Percentiles rank a stretch among this genome's conserved stretches.
Evolutionary conservation across 1,140 invertebrate species (phyloP).

Genomic region (Drosophila yakuba): DNA sequence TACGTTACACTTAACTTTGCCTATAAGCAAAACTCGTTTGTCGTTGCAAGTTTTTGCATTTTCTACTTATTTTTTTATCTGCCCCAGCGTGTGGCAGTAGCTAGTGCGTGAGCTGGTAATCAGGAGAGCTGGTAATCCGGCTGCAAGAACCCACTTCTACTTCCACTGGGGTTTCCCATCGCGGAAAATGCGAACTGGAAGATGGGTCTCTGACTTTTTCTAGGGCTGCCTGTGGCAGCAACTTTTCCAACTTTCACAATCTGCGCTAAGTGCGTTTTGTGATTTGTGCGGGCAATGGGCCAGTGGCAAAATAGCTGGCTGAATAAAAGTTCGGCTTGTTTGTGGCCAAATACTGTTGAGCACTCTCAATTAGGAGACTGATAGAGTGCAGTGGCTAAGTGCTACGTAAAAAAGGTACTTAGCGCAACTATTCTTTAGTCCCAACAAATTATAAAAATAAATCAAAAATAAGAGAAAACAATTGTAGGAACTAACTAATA

Average conservation of each 20-base stretch:
- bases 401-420: neutral
- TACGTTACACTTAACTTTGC: slow-evolving; percentile 67
- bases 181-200: slow-evolving; percentile 31
- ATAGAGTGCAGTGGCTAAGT: slow-evolving; percentile 1
- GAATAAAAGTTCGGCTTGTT: slow-evolving; percentile 32
- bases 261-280: slow-evolving; percentile 74
- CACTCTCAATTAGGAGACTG: slow-evolving; percentile 30
- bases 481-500: no score
- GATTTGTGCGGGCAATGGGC: slow-evolving; percentile 52
- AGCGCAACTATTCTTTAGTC: no score
- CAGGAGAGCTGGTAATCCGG: slow-evolving; percentile 41
- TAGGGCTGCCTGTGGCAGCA: slow-evolving; percentile 40
- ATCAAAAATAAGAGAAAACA: no score
- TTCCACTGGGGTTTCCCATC: slow-evolving; percentile 44
- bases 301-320: slow-evolving; percentile 18
- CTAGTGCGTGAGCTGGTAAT: slow-evolving; percentile 66
- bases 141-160: slow-evolving; percentile 35
- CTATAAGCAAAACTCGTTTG: slow-evolving; percentile 64
- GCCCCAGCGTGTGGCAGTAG: slow-evolving; percentile 67
- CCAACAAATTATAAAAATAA: no score
- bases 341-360: slow-evolving; percentile 38
- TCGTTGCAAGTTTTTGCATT: slow-evolving; percentile 54
- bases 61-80: slow-evolving; percentile 23
- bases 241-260: slow-evolving; percentile 79
- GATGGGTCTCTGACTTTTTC: slow-evolving; percentile 33